Percentiles rank a stretch among this genome's conserved stretches.
Conservation (phyloP, 92 coral and sea anemone genomes). For the Zoanthus sansibaricus region DNA sequence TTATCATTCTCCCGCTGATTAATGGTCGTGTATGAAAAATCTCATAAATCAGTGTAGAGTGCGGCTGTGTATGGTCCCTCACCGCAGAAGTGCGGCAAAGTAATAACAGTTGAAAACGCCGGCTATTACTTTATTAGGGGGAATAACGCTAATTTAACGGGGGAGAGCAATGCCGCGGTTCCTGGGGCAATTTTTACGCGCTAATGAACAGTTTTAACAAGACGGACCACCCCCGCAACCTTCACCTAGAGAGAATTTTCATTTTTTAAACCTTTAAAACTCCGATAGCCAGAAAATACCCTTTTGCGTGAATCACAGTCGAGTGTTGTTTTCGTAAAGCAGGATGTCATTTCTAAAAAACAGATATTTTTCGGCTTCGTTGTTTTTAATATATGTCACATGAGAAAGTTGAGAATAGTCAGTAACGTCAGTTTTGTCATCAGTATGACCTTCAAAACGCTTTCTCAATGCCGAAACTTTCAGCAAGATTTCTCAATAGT, state of each 20-base stretch:
- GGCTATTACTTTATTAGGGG: slow-evolving; percentile 41
- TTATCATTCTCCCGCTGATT: background rate
- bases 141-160: slow-evolving; percentile 32
- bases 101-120: slow-evolving; percentile 45
- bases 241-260: background rate
- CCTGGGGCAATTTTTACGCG: slow-evolving; percentile 38
- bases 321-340: background rate
- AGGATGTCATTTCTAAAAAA: background rate
- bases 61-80: slow-evolving; percentile 35
- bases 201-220: slow-evolving; percentile 41
- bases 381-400: background rate
- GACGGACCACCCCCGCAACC: slow-evolving; percentile 35
- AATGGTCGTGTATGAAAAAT: background rate
- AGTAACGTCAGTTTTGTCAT: slow-evolving; percentile 34
- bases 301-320: background rate
- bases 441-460: slow-evolving; percentile 26
- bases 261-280: background rate
- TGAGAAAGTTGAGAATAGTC: slow-evolving; percentile 21
- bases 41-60: background rate
- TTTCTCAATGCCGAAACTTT: slow-evolving; percentile 42
- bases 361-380: background rate
- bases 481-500: slow-evolving; percentile 37
- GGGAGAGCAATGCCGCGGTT: slow-evolving; percentile 29
- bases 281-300: background rate
- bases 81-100: slow-evolving; percentile 43